Evolutionary conservation across 2,888 invertebrate species (phyloP).

Genomic region (Nasonia oneida): DNA sequence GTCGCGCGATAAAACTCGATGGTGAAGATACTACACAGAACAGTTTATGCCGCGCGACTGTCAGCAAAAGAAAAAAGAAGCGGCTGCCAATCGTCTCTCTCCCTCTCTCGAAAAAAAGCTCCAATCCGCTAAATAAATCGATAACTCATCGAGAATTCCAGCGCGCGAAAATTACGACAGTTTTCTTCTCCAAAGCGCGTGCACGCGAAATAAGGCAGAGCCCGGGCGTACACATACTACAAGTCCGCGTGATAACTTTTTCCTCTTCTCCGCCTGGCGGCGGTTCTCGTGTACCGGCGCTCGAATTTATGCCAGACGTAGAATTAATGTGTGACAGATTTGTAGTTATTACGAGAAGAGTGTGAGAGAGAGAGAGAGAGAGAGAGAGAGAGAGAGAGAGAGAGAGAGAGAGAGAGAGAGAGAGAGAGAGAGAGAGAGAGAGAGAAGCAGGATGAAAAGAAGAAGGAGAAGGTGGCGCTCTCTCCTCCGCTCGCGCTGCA

Average conservation of each 20-base stretch:
- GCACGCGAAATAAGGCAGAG: not conserved
- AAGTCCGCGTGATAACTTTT: slow-evolving; percentile 50
- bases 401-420: slow-evolving; percentile 21
- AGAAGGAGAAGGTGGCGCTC: slow-evolving; percentile 26
- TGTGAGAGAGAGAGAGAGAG: slow-evolving; percentile 19
- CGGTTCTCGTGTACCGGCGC: slow-evolving; percentile 19
- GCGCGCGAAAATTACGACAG: slow-evolving; percentile 35
- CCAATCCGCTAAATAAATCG: slow-evolving; percentile 38
- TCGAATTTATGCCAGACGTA: slow-evolving; percentile 78
- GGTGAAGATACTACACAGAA: slow-evolving; percentile 31
- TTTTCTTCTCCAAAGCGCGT: slow-evolving; percentile 10
- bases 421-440: slow-evolving; percentile 2
- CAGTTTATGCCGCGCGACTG: not conserved
- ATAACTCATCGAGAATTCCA: slow-evolving; percentile 2
- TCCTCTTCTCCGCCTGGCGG: slow-evolving; percentile 5
- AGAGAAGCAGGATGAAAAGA: slow-evolving; percentile 49
- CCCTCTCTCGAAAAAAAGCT: slow-evolving; percentile 58
- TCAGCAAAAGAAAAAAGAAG: slow-evolving; percentile 54
- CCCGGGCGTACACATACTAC: not conserved
- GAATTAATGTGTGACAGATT: slow-evolving; percentile 79
- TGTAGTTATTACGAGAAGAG: slow-evolving; percentile 66
- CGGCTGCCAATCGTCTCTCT: slow-evolving; percentile 4
- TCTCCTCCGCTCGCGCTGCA: slow-evolving; percentile 5
- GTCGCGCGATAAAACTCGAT: slow-evolving; percentile 64
- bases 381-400: slow-evolving; percentile 31